These are phyloP conservation scores for Sapajus apella DNA, from an alignment of 2,113 vertebrate species.

Conservation along the genomic window DNA sequence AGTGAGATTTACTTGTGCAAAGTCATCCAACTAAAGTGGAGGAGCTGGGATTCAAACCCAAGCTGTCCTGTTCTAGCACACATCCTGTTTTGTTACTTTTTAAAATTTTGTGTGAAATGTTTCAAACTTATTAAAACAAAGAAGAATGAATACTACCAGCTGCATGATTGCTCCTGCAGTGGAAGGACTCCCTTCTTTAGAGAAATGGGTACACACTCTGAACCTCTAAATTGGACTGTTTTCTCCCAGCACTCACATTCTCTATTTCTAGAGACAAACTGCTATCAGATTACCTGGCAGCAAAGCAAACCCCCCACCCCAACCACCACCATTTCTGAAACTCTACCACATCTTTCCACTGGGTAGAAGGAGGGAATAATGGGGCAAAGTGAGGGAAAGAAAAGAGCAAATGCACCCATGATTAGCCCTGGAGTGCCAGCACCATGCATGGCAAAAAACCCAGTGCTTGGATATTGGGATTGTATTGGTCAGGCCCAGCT, in stretches of 20 bases:
- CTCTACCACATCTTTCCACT: not conserved
- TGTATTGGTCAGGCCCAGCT: not conserved
- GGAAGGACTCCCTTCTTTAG: not conserved
- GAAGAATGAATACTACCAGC: not conserved
- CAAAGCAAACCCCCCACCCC: not conserved
- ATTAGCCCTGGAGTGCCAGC: not conserved
- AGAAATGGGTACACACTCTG: not conserved
- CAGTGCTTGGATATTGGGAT: not conserved
- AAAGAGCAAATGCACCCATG: not conserved
- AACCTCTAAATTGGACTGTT: not conserved
- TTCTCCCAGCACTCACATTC: not conserved
- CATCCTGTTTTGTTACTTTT: not conserved
- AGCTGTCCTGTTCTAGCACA: not conserved
- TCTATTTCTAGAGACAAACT: not conserved
- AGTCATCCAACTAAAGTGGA: not conserved
- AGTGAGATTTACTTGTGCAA: not conserved
- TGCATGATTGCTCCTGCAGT: not conserved
- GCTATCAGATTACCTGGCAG: not conserved
- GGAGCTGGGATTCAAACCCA: not conserved
- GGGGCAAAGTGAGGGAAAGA: not conserved
- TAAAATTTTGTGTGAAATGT: not conserved
- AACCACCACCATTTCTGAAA: not conserved
- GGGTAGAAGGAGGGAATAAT: not conserved
- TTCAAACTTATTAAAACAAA: slow-evolving; percentile 6
- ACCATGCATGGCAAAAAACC: not conserved